Conservation (phyloP, 2,797 vertebrate species). For the Cyprinella venusta region DNA sequence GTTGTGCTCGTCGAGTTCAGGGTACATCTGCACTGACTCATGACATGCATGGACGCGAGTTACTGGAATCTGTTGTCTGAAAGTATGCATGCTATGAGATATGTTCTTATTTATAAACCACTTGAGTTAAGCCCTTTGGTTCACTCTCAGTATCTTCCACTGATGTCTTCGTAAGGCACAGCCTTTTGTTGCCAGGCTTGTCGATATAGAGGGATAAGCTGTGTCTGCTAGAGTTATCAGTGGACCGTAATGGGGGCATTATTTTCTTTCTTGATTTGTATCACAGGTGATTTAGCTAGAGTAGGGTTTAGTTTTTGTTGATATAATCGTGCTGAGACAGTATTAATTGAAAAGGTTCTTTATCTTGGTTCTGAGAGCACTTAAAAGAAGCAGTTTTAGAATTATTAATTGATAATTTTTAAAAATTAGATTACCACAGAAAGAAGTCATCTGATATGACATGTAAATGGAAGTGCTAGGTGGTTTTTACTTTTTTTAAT, state of each 20-base stretch:
- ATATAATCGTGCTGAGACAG: constrained; percentile 57
- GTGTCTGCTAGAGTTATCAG: constrained; percentile 38
- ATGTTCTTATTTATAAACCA: constrained; percentile 21
- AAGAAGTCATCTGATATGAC: constrained; percentile 51
- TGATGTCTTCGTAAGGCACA: neutral
- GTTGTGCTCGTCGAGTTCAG: neutral
- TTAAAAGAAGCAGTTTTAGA: constrained; percentile 70
- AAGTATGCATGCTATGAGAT: neutral
- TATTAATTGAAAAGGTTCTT: constrained; percentile 53
- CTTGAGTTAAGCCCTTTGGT: constrained; percentile 2
- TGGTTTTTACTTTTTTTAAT: neutral
- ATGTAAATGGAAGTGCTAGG: constrained; percentile 30
- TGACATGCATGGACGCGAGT: neutral
- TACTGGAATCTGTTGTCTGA: constrained; percentile 8
- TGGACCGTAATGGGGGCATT: constrained; percentile 17
- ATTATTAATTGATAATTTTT: constrained; percentile 63
- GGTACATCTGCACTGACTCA: constrained; percentile 14
- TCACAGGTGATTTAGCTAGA: constrained; percentile 1
- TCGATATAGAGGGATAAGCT: neutral
- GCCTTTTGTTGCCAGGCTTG: neutral
- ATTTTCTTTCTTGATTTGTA: neutral
- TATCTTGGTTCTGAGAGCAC: constrained; percentile 65
- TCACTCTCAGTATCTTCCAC: neutral
- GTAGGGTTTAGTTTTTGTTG: constrained; percentile 17
- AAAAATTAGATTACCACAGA: constrained; percentile 64